A percentile compares a stretch with the other conserved stretches of the same genome.
phyloP scores from a whole-genome alignment of 2,888 invertebrate species.

The Watsonalla cultraria region DNA sequence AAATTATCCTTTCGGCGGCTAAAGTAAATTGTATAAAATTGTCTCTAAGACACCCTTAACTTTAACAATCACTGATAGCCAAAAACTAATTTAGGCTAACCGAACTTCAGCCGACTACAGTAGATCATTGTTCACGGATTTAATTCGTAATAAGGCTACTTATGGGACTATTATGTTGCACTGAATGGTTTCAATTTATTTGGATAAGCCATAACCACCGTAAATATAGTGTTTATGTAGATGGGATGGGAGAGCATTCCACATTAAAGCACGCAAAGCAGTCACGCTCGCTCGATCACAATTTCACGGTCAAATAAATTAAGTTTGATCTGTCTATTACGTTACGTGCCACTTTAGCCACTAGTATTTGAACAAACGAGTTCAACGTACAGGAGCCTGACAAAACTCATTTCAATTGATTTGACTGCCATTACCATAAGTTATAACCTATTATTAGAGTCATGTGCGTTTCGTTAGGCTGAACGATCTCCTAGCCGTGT shows the following conservation, averaged over 20 bases:
- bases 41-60: too few species aligned
- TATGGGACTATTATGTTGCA: background rate
- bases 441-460: background rate
- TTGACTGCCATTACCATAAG: background rate
- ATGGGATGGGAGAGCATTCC: slow-evolving; percentile 40
- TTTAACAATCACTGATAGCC: too few species aligned
- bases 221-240: slow-evolving; percentile 17
- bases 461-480: background rate
- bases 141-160: background rate
- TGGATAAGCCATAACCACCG: slow-evolving; percentile 10
- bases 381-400: slow-evolving; percentile 47
- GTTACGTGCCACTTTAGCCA: slow-evolving; percentile 48
- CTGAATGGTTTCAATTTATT: slow-evolving; percentile 4
- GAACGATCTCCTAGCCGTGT: slow-evolving; percentile 32
- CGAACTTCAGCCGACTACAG: too few species aligned
- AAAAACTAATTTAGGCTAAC: too few species aligned
- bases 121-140: background rate
- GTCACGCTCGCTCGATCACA: slow-evolving; percentile 59
- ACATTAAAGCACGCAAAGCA: slow-evolving; percentile 46
- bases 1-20: too few species aligned
- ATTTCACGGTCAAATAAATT: slow-evolving; percentile 70
- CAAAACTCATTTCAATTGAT: background rate
- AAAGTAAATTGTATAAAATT: too few species aligned
- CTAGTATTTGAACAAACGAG: slow-evolving; percentile 45
- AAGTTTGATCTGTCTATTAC: slow-evolving; percentile 62